Conservation (phyloP, 64 coral and sea anemone species). For the Montipora foliosa region DNA sequence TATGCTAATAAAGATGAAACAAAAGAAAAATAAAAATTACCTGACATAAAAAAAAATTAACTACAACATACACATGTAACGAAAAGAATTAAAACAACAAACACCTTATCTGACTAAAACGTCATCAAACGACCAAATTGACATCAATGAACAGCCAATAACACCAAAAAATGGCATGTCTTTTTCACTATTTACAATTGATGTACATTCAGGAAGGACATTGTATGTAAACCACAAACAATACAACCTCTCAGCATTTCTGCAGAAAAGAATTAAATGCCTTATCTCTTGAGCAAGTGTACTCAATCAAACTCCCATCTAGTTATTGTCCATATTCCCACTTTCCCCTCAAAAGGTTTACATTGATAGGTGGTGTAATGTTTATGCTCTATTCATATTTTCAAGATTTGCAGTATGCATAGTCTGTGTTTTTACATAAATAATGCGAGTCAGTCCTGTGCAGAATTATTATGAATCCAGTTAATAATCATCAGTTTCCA, state of each 20-base stretch:
- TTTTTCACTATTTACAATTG: not conserved
- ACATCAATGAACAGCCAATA: not conserved
- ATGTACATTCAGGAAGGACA: not conserved
- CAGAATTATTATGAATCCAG: conserved; percentile 18
- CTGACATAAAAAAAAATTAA: too few species aligned
- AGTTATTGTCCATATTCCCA: conserved; percentile 9
- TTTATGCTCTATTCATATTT: conserved; percentile 12
- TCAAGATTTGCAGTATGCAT: conserved; percentile 9
- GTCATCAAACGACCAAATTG: not conserved
- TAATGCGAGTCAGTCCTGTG: not conserved
- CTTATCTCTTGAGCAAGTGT: not conserved
- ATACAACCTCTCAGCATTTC: not conserved
- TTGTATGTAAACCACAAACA: not conserved
- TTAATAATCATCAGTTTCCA: conserved; percentile 13
- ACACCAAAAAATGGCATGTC: not conserved
- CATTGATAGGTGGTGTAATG: conserved; percentile 15
- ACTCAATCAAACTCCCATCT: not conserved
- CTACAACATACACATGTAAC: too few species aligned
- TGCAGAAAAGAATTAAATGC: not conserved
- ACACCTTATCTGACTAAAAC: not conserved
- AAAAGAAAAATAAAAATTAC: too few species aligned
- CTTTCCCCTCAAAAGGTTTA: conserved; percentile 17
- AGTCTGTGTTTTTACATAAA: not conserved
- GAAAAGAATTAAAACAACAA: not conserved
- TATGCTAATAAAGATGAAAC: too few species aligned